Evolutionary conservation across 2,797 vertebrate genomes (phyloP), one percentile per base, ranked within the genome.

Genomic region (Channa striata): DNA sequence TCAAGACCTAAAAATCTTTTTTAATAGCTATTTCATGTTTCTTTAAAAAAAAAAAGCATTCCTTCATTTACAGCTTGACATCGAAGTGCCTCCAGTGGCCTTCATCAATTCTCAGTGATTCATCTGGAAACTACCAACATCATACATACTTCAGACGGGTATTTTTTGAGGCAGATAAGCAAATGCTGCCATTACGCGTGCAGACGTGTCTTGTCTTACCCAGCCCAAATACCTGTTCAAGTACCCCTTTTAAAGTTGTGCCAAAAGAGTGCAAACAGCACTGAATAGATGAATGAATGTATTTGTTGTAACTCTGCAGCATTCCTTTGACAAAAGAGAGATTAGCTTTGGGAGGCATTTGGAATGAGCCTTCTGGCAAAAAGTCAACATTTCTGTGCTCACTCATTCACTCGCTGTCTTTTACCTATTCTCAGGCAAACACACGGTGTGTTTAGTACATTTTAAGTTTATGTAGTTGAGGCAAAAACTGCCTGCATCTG

Each of bases 271-370:
- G 85, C 72, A 87, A 88, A 83, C 83, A 76, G 30, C 46, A 14
- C 23, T 89, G 84, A 92, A 87, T 86, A 80, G 87, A 84, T 34
- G 59, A 93, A 92, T 87, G 83, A 69, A 86, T 90, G 80, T 91
- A 85, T 93, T 93, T 92, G 89, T 87, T 76, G 73, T 80, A 77
- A 79, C 82, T 89, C 68, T 82, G 59, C 79, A 69, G 77, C 91
- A 93, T 93, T 91, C 90, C 87, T 85, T 71, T 54, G 60, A 94
- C 92, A 93, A 94, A 94, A 89, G 91, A 82, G 75, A 88, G 87
- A 92, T 93, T 90, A 92, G 56, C 79, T 80, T 20, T 20, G 19
- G 44, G 60, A 87, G 72, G 80, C 77, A 67, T 85, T 85, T 80
- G 61, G 74, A 87, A 86, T 81, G 69, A 85, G 84, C 86, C 88